phyloP scores from a whole-genome alignment of 2,888 invertebrate species.

The Dicyrtomina minuta region DNA sequence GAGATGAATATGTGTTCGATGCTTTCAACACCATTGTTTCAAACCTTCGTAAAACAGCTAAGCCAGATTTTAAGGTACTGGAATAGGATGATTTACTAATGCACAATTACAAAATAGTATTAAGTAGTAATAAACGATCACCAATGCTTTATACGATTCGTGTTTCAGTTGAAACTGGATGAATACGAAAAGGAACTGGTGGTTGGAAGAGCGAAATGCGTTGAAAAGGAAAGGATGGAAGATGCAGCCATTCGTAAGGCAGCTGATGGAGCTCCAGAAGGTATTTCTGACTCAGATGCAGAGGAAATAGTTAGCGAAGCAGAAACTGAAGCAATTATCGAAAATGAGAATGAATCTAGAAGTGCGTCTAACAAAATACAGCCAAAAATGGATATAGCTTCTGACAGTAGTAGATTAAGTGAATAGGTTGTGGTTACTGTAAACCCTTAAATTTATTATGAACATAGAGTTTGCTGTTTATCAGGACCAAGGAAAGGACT shows the following conservation, averaged over 20 bases:
- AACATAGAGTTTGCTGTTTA: too few species aligned
- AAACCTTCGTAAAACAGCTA: constrained; percentile 36
- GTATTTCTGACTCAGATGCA: constrained; percentile 28
- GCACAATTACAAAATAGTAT: too few species aligned
- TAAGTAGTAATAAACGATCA: too few species aligned
- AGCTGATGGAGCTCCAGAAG: not conserved
- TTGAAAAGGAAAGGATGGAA: constrained; percentile 31
- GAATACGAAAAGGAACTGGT: constrained; percentile 29
- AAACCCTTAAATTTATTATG: too few species aligned
- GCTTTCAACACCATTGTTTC: constrained; percentile 40
- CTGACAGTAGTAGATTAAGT: too few species aligned
- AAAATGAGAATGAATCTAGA: not conserved
- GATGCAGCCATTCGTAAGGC: constrained; percentile 22
- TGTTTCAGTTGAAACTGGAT: constrained; percentile 26
- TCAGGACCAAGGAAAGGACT: too few species aligned
- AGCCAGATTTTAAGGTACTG: constrained; percentile 46
- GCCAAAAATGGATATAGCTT: too few species aligned
- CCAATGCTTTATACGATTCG: too few species aligned
- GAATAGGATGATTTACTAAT: too few species aligned
- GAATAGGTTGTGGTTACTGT: too few species aligned
- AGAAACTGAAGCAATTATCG: not conserved
- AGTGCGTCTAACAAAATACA: too few species aligned
- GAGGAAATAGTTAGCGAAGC: not conserved
- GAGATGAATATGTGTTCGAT: constrained; percentile 41
- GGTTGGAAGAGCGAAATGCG: constrained; percentile 23